phyloP scores from a whole-genome alignment of 2,797 vertebrate genomes.

The Erethizon dorsatum region DNA sequence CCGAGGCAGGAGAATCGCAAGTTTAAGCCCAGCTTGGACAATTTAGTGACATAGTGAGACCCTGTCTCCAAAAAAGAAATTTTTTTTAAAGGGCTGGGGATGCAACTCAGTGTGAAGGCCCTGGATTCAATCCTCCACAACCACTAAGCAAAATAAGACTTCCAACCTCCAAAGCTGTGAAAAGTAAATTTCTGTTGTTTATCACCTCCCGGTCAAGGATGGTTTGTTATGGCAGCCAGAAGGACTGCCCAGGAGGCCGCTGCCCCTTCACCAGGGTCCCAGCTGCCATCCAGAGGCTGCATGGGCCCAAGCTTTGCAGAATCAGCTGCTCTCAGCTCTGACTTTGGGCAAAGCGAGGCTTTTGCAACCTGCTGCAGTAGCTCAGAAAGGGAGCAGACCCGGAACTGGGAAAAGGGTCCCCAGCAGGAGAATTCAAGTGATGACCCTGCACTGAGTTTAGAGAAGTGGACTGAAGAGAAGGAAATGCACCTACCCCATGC shows the following conservation, averaged over 20 bases:
- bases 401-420: neutral
- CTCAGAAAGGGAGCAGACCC: neutral
- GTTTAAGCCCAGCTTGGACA: neutral
- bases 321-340: neutral
- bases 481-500: slow-evolving; percentile 21
- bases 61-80: neutral
- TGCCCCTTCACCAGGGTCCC: neutral
- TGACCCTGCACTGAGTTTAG: neutral
- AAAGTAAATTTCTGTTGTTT: neutral
- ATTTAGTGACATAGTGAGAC: neutral
- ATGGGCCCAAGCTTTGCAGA: neutral
- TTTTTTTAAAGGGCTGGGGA: neutral
- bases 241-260: neutral
- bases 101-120: neutral
- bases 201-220: neutral
- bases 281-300: neutral
- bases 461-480: slow-evolving; percentile 52
- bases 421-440: slow-evolving; percentile 28
- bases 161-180: neutral
- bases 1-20: too few species aligned
- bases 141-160: neutral
- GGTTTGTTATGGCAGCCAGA: neutral
- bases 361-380: neutral
- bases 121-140: neutral
- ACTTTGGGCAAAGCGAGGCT: neutral